A percentile compares a stretch with the other conserved stretches of the same genome.
Evolutionary conservation across 2,888 invertebrate genomes (phyloP).

Genomic region (Colletes collaris): DNA sequence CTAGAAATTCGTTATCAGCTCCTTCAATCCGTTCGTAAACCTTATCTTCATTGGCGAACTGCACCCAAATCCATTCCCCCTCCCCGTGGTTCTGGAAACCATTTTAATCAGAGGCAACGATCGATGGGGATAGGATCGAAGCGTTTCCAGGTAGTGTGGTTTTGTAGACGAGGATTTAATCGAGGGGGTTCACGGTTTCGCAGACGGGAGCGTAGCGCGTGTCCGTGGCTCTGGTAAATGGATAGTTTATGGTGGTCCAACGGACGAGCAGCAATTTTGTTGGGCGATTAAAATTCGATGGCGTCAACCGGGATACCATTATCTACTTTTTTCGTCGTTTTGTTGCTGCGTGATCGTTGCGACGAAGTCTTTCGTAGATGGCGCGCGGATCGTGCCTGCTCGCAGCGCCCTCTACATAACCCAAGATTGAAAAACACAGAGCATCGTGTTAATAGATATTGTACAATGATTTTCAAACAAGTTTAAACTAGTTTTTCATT

Average conservation of each 20-base stretch:
- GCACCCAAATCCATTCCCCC: constrained; percentile 31
- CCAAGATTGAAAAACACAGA: no score
- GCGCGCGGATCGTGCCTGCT: no score
- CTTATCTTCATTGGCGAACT: constrained; percentile 63
- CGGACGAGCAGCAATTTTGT: constrained; percentile 27
- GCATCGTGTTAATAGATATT: no score
- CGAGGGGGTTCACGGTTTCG: constrained; percentile 14
- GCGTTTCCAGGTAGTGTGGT: constrained; percentile 32
- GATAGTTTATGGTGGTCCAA: constrained; percentile 39
- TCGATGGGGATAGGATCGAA: constrained; percentile 54
- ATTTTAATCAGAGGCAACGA: constrained; percentile 55
- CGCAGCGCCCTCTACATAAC: no score
- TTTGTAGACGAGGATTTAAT: constrained; percentile 39
- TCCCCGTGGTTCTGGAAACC: constrained; percentile 23
- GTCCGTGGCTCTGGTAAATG: constrained; percentile 27
- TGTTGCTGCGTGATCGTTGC: neutral
- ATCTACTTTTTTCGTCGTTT: neutral
- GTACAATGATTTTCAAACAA: no score
- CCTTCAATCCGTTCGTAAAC: constrained; percentile 53
- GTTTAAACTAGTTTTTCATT: no score
- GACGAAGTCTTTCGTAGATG: no score
- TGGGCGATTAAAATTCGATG: constrained; percentile 47
- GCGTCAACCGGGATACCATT: constrained; percentile 35
- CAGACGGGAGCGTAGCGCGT: constrained; percentile 16
- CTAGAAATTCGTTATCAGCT: constrained; percentile 10